Conservation (phyloP, 2,797 vertebrate genomes). For the Phataginus tetradactyla region DNA sequence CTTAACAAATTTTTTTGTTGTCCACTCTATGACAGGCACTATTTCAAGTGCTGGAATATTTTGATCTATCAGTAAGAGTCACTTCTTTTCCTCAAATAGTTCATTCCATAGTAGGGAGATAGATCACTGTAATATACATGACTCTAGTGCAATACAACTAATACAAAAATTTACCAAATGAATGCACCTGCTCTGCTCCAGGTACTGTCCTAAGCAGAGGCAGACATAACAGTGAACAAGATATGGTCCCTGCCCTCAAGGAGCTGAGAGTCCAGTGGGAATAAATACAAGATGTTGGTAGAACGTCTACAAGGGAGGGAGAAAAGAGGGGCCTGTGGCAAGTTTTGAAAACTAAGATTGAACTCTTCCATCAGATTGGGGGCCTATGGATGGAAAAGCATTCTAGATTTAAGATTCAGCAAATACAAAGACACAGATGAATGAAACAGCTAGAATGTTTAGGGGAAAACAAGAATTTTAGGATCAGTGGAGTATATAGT, state of each 20-base stretch:
- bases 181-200: not conserved
- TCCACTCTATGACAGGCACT: not conserved
- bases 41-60: not conserved
- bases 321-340: not conserved
- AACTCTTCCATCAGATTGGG: not conserved
- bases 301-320: not conserved
- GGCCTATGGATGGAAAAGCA: not conserved
- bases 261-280: not conserved
- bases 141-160: slow-evolving; percentile 9
- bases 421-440: slow-evolving; percentile 13
- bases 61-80: slow-evolving; percentile 8
- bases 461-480: not conserved
- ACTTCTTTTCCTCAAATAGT: slow-evolving; percentile 32
- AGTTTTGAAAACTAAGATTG: slow-evolving; percentile 42
- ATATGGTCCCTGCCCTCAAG: not conserved
- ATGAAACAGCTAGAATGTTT: not conserved
- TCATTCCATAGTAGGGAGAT: not conserved
- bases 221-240: not conserved
- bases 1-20: not conserved
- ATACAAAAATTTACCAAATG: not conserved
- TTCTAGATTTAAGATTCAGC: not conserved
- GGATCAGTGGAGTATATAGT: not conserved
- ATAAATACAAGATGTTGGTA: not conserved
- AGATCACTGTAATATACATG: not conserved
- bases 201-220: not conserved